Conservation (phyloP, 2,797 vertebrate genomes). For the Malurus leucopterus region DNA sequence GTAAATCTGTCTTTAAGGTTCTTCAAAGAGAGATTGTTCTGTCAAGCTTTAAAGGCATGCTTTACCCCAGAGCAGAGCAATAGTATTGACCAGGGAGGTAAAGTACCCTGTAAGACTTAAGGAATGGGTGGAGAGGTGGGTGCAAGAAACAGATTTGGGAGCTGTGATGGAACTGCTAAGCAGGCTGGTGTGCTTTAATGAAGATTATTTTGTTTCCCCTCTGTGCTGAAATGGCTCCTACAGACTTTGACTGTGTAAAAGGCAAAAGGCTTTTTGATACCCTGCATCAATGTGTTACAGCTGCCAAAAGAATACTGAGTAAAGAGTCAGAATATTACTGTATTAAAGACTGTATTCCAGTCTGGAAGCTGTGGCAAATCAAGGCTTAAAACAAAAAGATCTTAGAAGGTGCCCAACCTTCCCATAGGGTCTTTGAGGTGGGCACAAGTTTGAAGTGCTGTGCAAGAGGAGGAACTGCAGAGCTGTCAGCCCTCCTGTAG, state of each 20-base stretch:
- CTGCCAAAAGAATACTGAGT: background rate
- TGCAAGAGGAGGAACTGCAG: background rate
- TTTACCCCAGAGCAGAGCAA: background rate
- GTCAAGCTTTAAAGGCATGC: fast-evolving
- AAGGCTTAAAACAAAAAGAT: background rate
- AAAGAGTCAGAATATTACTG: too few species aligned
- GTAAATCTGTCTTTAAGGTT: background rate
- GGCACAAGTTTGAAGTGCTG: background rate
- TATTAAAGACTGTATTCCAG: background rate
- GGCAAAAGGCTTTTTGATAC: background rate
- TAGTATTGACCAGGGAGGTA: background rate
- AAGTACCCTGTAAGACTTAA: background rate
- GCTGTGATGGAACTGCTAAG: background rate
- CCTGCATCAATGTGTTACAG: background rate
- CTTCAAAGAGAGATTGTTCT: background rate
- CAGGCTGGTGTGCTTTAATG: background rate
- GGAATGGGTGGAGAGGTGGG: background rate
- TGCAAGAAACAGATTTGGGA: background rate
- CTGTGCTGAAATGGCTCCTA: background rate
- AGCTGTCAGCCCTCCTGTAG: background rate
- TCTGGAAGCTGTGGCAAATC: background rate
- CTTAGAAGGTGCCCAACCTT: background rate
- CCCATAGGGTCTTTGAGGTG: background rate
- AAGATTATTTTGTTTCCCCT: background rate
- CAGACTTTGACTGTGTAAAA: fast-evolving